Base-by-base conservation (phyloP, 2,888 invertebrate species). In the Smittia sp. region DNA sequence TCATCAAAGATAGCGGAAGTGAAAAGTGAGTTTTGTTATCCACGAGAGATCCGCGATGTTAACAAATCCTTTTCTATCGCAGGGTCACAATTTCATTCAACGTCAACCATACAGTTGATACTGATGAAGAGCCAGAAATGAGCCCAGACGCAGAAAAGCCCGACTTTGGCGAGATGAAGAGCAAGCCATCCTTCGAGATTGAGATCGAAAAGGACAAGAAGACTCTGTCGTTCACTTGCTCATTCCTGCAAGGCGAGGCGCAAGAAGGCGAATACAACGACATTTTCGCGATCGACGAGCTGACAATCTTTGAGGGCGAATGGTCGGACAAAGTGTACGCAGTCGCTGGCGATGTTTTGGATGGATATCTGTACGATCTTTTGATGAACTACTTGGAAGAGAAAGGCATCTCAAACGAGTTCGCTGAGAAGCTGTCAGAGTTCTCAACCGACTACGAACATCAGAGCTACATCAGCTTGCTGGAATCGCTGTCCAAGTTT, bases 371-470 rank as follows among this genome's bases (percentile, higher is more conserved):
- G 73, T 98, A 98, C 80, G 97, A 98, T 81, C 85, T 96, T 66
- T 84, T 99, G 76, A 92, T 98, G 90, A 96, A 97, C 80, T 86
- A 96, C 77, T 85, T 99, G 74, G 98, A 98, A 82, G 98, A 98
- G 81, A 94, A 98, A 78, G 98, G 98, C 39, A 85, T 99, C 75
- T 91, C 92, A 79, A 95, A 95, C 79, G 93, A 95, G 76, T 98
- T 99, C 83, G 93, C 90, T 0, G 92, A 93, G 78, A 93, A 96
- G 80, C 80, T 99, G 20, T 88, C 93, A 0, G 90, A 93, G 75
- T 89, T 94, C 80, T 93, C 94, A 80, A 98, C 98, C 1, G 87
- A 89, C 0, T 96, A 96, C 80, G 98, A 99, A 82, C 98, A 98
- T 81, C 85, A 89, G 1, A 89, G 92, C 1, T 99, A 98, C 82